These are phyloP conservation scores for Tor tambroides DNA, from an alignment of 2,113 vertebrate genomes.

Conservation along the genomic window DNA sequence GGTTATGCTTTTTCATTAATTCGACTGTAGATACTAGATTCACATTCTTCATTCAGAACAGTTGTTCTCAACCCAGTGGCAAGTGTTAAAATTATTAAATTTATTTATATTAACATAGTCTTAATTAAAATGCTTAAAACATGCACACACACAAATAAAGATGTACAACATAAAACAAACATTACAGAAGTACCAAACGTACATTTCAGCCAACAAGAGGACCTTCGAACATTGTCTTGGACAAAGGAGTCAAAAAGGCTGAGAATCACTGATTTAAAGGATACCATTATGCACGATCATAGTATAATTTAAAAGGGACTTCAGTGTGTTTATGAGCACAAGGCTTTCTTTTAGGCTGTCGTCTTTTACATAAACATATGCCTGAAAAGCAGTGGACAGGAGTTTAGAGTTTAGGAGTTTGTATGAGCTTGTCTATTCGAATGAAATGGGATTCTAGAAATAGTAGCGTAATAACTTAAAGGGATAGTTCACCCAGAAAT, in stretches of 20 bases:
- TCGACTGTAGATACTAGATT: not conserved
- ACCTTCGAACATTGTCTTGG: not conserved
- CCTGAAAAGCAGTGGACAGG: too few species aligned
- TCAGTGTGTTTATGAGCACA: not conserved
- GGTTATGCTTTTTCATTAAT: not conserved
- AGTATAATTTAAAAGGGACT: not conserved
- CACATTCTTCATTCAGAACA: not conserved
- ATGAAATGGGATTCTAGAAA: too few species aligned
- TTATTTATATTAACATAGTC: not conserved
- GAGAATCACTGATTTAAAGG: not conserved
- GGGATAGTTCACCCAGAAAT: too few species aligned
- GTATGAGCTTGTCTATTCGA: too few species aligned
- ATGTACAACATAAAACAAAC: not conserved
- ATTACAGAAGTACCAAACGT: not conserved
- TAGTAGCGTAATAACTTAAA: too few species aligned
- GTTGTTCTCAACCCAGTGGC: not conserved
- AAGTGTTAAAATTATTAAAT: not conserved
- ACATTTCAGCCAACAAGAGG: not conserved
- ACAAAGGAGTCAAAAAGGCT: not conserved
- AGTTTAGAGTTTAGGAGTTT: too few species aligned
- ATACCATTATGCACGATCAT: not conserved
- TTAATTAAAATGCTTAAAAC: not conserved
- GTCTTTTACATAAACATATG: too few species aligned
- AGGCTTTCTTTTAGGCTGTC: not conserved
- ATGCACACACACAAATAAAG: not conserved